Percentiles rank a stretch among this genome's conserved stretches.
These are phyloP conservation scores for Plotosus lineatus DNA, from an alignment of 2,113 vertebrate genomes.

Conservation along the genomic window DNA sequence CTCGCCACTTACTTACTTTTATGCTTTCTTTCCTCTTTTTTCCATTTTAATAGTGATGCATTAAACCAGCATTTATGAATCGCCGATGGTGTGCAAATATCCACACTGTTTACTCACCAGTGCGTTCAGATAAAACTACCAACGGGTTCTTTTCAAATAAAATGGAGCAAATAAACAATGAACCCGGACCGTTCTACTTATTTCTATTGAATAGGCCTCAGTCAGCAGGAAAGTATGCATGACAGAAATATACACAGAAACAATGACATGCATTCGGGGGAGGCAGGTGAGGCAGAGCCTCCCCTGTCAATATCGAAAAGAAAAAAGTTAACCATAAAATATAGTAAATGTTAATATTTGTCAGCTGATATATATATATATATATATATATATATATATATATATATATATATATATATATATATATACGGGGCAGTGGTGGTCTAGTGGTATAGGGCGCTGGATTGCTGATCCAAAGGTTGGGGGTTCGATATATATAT, in stretches of 20 bases:
- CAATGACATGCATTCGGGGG: no score
- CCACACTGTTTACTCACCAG: neutral
- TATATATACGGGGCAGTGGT: no score
- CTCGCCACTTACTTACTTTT: neutral
- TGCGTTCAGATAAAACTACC: neutral
- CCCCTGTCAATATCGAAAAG: no score
- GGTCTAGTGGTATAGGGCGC: no score
- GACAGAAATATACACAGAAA: constrained; percentile 23
- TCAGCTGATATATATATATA: no score
- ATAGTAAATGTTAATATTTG: no score
- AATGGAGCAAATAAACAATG: neutral
- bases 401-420: no score
- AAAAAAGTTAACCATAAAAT: no score
- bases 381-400: no score
- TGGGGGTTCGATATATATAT: no score
- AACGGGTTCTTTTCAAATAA: neutral
- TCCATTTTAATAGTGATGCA: neutral
- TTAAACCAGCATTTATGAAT: neutral
- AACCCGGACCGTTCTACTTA: neutral
- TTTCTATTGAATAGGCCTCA: neutral
- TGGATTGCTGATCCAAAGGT: no score
- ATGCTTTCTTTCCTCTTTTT: neutral
- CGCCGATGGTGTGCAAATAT: neutral
- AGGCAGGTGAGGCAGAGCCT: no score
- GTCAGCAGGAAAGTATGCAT: neutral